Evolutionary conservation across 2,797 vertebrate genomes (phyloP).

Genomic region (Periophthalmus magnuspinnatus): DNA sequence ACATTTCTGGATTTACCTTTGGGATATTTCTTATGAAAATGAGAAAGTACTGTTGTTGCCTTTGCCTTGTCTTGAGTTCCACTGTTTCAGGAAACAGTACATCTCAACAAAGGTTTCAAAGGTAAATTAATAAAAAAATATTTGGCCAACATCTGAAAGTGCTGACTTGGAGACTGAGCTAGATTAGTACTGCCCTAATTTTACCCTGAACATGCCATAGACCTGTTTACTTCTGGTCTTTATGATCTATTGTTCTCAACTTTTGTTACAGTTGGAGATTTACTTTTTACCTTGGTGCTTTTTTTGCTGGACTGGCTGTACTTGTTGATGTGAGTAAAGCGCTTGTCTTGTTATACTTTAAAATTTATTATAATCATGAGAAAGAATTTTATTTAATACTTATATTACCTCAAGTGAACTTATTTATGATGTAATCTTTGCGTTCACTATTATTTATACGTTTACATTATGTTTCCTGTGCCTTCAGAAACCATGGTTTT

Average conservation of each 20-base stretch:
- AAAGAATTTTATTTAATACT: not conserved
- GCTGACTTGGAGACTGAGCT: too few species aligned
- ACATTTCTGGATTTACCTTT: too few species aligned
- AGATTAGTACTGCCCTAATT: too few species aligned
- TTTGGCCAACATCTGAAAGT: too few species aligned
- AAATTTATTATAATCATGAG: not conserved
- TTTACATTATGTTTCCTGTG: conserved; percentile 9
- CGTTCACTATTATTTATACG: conserved; percentile 2
- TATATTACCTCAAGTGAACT: not conserved
- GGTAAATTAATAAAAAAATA: too few species aligned
- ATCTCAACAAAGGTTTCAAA: too few species aligned
- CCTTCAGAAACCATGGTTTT: conserved; percentile 93
- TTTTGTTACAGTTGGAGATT: conserved; percentile 95
- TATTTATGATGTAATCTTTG: not conserved
- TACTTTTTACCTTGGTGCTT: conserved; percentile 97
- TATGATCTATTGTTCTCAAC: not conserved
- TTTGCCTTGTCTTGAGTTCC: too few species aligned
- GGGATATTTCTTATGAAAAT: too few species aligned
- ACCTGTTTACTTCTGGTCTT: not conserved
- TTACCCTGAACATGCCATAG: not conserved
- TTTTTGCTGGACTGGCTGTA: conserved; percentile 91
- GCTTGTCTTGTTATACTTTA: too few species aligned
- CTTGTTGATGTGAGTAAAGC: conserved; percentile 89
- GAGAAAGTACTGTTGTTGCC: too few species aligned
- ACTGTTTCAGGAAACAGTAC: too few species aligned